Conservation (phyloP, 2,113 vertebrate species). For the Notechis scutatus region DNA sequence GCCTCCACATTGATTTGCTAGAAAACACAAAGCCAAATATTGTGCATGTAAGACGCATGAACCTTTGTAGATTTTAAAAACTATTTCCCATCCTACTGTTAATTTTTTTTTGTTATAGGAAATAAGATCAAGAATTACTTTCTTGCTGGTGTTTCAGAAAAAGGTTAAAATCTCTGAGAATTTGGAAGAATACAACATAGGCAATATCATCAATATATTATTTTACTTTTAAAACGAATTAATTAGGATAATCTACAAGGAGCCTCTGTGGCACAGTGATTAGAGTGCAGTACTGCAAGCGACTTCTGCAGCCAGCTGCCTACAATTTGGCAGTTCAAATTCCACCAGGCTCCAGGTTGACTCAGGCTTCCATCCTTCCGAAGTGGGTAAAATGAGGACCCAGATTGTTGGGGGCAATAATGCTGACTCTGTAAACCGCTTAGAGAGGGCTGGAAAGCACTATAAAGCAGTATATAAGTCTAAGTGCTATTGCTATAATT, state of each 20-base stretch:
- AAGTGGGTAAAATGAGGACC: too few relatives aligned
- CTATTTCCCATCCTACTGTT: neutral
- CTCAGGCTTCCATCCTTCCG: too few relatives aligned
- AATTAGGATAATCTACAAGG: neutral
- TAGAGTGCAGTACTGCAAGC: too few relatives aligned
- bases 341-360: too few relatives aligned
- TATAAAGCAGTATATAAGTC: too few relatives aligned
- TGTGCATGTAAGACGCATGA: neutral
- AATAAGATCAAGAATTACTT: neutral
- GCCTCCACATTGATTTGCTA: neutral
- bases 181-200: neutral
- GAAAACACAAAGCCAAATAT: neutral
- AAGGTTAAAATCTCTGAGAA: neutral
- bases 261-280: too few relatives aligned
- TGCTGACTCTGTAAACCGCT: too few relatives aligned
- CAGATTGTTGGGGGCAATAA: too few relatives aligned
- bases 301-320: too few relatives aligned
- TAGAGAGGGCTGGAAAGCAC: too few relatives aligned
- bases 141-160: neutral
- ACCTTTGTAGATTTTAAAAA: neutral
- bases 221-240: neutral
- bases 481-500: too few relatives aligned
- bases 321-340: neutral
- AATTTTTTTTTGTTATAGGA: neutral
- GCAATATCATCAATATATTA: neutral